phyloP scores from a whole-genome alignment of 2,888 invertebrate genomes.

The Mamestra brassicae region DNA sequence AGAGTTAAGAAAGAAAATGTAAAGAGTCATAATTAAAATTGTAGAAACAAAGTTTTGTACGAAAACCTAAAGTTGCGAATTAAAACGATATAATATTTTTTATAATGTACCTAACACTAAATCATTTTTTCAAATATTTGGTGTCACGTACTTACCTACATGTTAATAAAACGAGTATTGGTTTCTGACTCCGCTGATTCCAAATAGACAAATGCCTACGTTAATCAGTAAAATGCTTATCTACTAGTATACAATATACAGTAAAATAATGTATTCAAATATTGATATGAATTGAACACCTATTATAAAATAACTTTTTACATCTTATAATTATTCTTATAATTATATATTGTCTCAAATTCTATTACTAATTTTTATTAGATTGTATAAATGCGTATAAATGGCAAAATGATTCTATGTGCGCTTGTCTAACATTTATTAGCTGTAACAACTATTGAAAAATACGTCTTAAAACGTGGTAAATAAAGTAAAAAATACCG shows the following conservation, averaged over 20 bases:
- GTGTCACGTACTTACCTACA: conserved; percentile 43
- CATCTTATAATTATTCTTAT: conserved; percentile 68
- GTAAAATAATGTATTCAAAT: conserved; percentile 57
- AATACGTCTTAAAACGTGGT: conserved; percentile 22
- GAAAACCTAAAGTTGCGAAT: background rate
- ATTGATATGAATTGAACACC: conserved; percentile 72
- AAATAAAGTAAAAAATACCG: conserved; percentile 19
- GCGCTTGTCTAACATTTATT: conserved; percentile 50
- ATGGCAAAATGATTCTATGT: conserved; percentile 63
- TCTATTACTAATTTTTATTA: conserved; percentile 74
- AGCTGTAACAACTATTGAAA: conserved; percentile 16
- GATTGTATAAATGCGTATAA: conserved; percentile 58
- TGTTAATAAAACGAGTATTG: conserved; percentile 34
- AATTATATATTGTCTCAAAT: conserved; percentile 86
- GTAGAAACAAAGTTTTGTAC: background rate
- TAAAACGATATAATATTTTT: background rate
- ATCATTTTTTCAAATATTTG: conserved; percentile 33
- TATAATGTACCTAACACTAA: background rate
- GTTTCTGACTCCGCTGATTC: conserved; percentile 1
- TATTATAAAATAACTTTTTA: conserved; percentile 64
- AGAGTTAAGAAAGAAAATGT: background rate
- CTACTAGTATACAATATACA: conserved; percentile 59
- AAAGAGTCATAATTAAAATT: conserved; percentile 12
- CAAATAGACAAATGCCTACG: conserved; percentile 21
- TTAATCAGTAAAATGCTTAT: conserved; percentile 50